phyloP scores from a whole-genome alignment of 2,888 invertebrate genomes.

The Phengaris arion region DNA sequence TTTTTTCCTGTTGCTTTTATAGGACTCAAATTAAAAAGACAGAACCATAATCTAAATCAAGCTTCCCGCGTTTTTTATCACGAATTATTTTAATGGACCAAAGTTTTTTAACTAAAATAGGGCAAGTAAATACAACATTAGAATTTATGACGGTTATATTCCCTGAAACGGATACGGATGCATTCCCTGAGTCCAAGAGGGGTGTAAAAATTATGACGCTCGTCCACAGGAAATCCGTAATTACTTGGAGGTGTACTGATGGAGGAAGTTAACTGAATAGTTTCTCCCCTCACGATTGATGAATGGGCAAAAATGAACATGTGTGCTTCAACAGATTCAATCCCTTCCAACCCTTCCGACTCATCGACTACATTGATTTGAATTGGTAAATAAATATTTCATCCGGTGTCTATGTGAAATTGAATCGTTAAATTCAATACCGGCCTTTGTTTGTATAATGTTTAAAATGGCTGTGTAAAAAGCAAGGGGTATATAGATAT shows the following conservation, averaged over 20 bases:
- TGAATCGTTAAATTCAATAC: constrained; percentile 6
- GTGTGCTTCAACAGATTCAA: constrained; percentile 71
- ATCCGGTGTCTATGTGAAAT: constrained; percentile 26
- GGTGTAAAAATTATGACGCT: constrained; percentile 25
- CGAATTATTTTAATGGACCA: too few relatives aligned
- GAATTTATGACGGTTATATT: too few relatives aligned
- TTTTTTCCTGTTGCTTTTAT: not conserved
- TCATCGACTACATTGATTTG: constrained; percentile 67
- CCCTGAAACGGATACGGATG: not conserved
- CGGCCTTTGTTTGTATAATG: not conserved
- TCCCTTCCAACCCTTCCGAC: constrained; percentile 61
- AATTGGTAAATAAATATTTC: constrained; percentile 61
- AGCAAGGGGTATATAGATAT: not conserved
- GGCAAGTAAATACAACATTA: too few relatives aligned
- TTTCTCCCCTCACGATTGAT: constrained; percentile 71
- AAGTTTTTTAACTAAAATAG: too few relatives aligned
- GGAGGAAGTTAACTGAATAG: constrained; percentile 57
- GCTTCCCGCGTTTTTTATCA: not conserved
- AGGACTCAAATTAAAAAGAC: not conserved
- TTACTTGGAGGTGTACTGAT: constrained; percentile 44
- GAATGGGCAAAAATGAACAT: constrained; percentile 68
- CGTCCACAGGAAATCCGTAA: constrained; percentile 39
- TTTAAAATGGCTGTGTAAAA: not conserved
- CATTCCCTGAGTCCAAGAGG: not conserved
- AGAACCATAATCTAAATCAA: not conserved